Percentiles rank a stretch among this genome's conserved stretches.
phyloP scores from a whole-genome alignment of 2,797 vertebrate species.

The Sebastes reedi region DNA sequence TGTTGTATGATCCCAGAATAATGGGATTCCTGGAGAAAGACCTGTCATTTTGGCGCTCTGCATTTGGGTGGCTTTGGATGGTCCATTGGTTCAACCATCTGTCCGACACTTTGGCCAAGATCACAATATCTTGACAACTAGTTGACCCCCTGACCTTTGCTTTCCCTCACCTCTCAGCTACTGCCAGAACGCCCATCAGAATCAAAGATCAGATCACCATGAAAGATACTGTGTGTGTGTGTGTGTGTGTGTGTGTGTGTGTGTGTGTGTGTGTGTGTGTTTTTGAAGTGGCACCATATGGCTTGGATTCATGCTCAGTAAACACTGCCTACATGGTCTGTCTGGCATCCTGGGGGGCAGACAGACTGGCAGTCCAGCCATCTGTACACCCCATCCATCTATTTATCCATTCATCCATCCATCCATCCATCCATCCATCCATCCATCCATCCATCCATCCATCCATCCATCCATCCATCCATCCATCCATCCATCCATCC shows the following conservation, averaged over 20 bases:
- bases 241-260: background rate
- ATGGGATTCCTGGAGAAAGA: background rate
- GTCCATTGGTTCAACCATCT: conserved; percentile 31
- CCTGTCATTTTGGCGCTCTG: background rate
- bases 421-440: no score
- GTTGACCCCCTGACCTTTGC: conserved; percentile 6
- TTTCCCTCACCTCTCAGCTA: background rate
- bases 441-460: no score
- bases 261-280: background rate
- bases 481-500: background rate
- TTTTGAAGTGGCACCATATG: conserved; percentile 59
- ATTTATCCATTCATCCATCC: background rate
- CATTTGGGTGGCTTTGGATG: background rate
- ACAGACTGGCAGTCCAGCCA: conserved; percentile 30
- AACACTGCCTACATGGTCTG: conserved; percentile 45
- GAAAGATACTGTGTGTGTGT: background rate
- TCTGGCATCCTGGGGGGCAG: conserved; percentile 45
- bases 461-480: background rate
- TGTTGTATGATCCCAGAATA: background rate
- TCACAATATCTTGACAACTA: background rate
- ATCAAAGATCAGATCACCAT: background rate
- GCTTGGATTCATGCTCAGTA: conserved; percentile 51
- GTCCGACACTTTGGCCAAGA: conserved; percentile 9
- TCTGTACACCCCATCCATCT: conserved; percentile 6
- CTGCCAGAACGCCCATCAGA: background rate